Evolutionary conservation across 30 jellyfish, hydroid and myxozoan species (phyloP), one percentile per base, ranked within the genome.

Genomic region (Turritopsis rubra): DNA sequence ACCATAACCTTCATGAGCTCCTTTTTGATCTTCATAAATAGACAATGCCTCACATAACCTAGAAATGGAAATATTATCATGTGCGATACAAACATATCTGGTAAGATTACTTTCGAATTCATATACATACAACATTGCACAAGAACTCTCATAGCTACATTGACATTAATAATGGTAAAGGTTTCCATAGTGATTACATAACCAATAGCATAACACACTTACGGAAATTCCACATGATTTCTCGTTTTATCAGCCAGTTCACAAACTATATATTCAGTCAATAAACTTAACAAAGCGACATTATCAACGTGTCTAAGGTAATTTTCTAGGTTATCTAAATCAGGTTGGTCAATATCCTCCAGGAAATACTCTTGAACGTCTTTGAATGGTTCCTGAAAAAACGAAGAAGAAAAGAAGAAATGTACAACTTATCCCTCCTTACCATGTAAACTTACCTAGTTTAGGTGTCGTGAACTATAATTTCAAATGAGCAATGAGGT

Each of bases 181-280:
- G n/a, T n/a, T n/a, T n/a, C n/a, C n/a, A n/a, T n/a, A n/a, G n/a
- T n/a, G n/a, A n/a, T n/a, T n/a, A n/a, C n/a, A n/a, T n/a, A n/a
- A n/a, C n/a, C n/a, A n/a, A n/a, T 13, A 3, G 60, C 60, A 41
- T 3, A 3, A 41, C 13, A 41, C 13, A 68, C 77, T 68, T 68
- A 68, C 77, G 77, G 31, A 23, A 68, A 68, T 68, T 68, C 77
- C 9, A 22, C 77, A 68, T 68, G 77, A 22, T 68, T 68, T 22
- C 19, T 22, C 28, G 28, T 68, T 68, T 27, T 68, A 27, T 27
- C 28, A 9, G 16, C 17, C 30, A 68, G 19, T 19, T 68, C 77
- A 19, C 31, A 7, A 9, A 68, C 21, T 7, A 68, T 68, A 22
- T 68, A 68, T 68, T 68, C 22, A 8, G 77, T 68, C 19, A 68